Evolutionary conservation across 2,888 invertebrate species (phyloP), one percentile per base, ranked within the genome.

Genomic region (Crematogaster levior): DNA sequence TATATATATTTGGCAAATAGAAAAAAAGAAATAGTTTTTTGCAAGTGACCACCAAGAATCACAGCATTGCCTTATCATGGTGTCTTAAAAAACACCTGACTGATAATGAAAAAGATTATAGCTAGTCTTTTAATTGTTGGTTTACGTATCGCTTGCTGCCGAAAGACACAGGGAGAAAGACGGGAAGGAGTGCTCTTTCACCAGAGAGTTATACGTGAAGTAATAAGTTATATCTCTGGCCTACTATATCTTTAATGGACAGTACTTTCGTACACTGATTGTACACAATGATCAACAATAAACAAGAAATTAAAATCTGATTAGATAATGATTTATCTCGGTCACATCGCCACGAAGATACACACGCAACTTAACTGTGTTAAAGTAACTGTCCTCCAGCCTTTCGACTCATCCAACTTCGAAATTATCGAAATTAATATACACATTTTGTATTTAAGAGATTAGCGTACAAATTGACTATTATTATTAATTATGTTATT

Each of bases 41-140:
- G 87, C 89, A 89, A 91, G 88, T 90, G 87, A 92, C 88, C 91
- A 89, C 87, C n/a, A n/a, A 85, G 81, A 92, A 90, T 93, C 93
- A 93, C 93, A 92, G 88, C 91, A 93, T 92, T 93, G 93, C 93
- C 93, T 93, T 93, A 93, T 92, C 90, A 90, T 83, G 92, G 91
- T 93, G 92, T 92, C 86, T 87, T 81, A 81, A 88, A 4, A 85
- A 86, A 89, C 92, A 91, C 92, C 91, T 89, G 93, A 93, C 93
- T 92, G 93, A 92, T 91, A 80, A 91, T 86, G 82, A 80, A 90
- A n/a, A 88, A 77, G 56, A 89, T 89, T 87, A 83, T 92, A 92
- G 91, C 91, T 93, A 92, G 92, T 93, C 92, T 90, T 92, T 93
- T 91, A 91, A 93, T 92, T 92, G 88, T 91, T 92, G 91, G 85